Evolutionary conservation across 2,888 invertebrate species (phyloP), one percentile per base, ranked within the genome.

Genomic region (Parnassius orleans): DNA sequence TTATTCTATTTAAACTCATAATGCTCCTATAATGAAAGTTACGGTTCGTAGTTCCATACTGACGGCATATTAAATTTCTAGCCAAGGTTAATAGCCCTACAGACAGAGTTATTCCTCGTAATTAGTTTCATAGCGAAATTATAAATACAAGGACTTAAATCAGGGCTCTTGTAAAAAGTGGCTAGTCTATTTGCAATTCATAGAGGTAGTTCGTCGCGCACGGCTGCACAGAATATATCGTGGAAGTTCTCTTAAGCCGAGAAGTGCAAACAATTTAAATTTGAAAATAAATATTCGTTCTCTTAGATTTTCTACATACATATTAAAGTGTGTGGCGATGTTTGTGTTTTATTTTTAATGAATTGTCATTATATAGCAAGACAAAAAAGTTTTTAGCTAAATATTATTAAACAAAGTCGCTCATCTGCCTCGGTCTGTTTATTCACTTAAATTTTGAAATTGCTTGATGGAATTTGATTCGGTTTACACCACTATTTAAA

Each of bases 181-280:
- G 24, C 24, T 10, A 58, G 50, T 65, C 72, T 70, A 78, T 82
- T 80, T 79, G 76, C 78, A 78, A 81, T 83, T 82, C 79, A 79
- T 79, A 71, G 61, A 53, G 47, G 57, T 70, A 66, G 68, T 72
- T 61, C 66, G 71, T 78, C 72, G 73, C 78, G 81, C 71, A 75
- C 72, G 70, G 83, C 68, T 74, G 69, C 74, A 74, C 69, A 63
- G 48, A 24, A 42, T 46, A 15, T 57, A 19, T n/a, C 41, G 19
- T 33, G 11, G n/a, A 14, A 52, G 19, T 51, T 42, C 55, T 55
- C 12, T 3, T 19, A 10, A n/a, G 51, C 33, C 24, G 50, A 54
- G 48, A 42, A 60, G 57, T 47, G 55, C 50, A 47, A 63, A 55
- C 51, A 52, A 57, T 43, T 15, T 3, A 24, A 53, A 41, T 33